Evolutionary conservation across 2,113 vertebrate genomes (phyloP), one percentile per base, ranked within the genome.

Genomic region (Macrotus californicus): DNA sequence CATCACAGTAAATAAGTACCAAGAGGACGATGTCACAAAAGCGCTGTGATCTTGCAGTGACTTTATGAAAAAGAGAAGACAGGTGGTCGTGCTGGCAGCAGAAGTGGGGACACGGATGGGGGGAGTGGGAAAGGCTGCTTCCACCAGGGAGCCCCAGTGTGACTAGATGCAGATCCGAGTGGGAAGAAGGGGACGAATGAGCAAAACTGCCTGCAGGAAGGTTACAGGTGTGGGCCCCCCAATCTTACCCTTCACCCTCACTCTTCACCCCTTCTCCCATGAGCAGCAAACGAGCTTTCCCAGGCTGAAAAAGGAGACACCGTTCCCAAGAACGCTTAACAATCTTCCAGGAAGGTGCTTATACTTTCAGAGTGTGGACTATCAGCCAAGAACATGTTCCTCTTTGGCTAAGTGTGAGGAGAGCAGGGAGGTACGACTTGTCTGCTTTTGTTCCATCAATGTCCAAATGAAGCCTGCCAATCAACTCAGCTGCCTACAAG

Each of bases 91-190:
- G 54, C 39, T 59, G 21, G n/a, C 0, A 64, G 73, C 56, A 85
- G 41, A 48, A 59, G 10, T 5, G 29, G 76, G 9, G 13, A 18
- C 9, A 31, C 0, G 12, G 34, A 26, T 31, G 16, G 6, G 19
- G 5, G 34, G 6, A 19, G 13, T 9, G 12, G 22, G 26, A 52
- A 48, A 21, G 41, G 48, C 46, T 61, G 34, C n/a, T 29, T 19
- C 80, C 22, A 61, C 10, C 43, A 16, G 1, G 4, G 48, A 48
- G 34, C 43, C 36, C 59, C 50, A 43, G 15, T 1, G 3, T 0
- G 26, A 34, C 26, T 0, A 22, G 39, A 10, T 10, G 21, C 0
- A 0, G 52, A 64, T 0, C 31, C 4, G 11, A 76, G 50, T 0
- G 5, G 22, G 21, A 52, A 9, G 14, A 66, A 48, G 76, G 34